Base-by-base conservation (phyloP, 2,113 vertebrate genomes). In the Leucopsar rothschildi region DNA sequence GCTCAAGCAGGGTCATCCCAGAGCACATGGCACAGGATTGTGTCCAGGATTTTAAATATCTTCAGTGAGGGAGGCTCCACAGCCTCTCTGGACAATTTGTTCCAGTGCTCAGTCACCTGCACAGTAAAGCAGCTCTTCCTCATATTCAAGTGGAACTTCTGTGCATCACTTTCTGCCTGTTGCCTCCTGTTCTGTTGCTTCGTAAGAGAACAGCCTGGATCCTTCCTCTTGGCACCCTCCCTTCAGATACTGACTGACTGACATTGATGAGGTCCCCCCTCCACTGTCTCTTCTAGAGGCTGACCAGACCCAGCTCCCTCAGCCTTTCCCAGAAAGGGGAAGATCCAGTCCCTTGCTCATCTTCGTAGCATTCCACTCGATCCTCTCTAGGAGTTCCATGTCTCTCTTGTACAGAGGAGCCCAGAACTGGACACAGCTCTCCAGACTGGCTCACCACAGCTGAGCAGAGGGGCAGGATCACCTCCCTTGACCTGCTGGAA, bases 281-380 rank as follows among this genome's bases (percentile, higher is more conserved):
- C 55, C 8, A 7, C 11, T 1, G 0, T 52, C 29, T 57, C 31
- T 57, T 57, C 42, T 49, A 1, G 0, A 50, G 21, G 66, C 24
- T 8, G 40, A 56, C 56, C 16, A 49, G 16, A 5, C 40, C 11
- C 65, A 56, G 40, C 14, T 64, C 11, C 42, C 40, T 49, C 65
- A 55, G 42, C 42, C 31, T 19, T 57, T 81, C 50, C 42, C 31
- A 44, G 10, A 50, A 65, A 14, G 9, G 31, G 50, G 25, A 64
- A 3, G 27, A 5, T 65, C 66, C 31, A 37, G 5, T 7, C 27
- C 22, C 33, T 37, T 42, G 11, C 42, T 28, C 50, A 72, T 7
- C 31, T 72, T 72, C 7, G 2, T 0, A 33, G 50, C 25, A 42
- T 21, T 35, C 18, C 11, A 6, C 52, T 37, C 33, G 22, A 33